These are phyloP conservation scores for Diadumene lineata DNA, from an alignment of 92 coral and sea anemone genomes.

Conservation along the genomic window DNA sequence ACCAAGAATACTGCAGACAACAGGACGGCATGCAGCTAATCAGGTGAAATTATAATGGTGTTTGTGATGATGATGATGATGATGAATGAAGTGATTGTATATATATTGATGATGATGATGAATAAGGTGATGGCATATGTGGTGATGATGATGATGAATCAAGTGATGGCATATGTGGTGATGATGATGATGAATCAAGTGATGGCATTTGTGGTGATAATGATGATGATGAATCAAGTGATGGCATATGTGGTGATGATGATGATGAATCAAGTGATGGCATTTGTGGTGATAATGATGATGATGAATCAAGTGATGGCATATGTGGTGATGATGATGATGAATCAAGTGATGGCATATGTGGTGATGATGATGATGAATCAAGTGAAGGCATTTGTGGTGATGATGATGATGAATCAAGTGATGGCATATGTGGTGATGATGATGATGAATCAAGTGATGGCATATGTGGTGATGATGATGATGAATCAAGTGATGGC, in stretches of 20 bases:
- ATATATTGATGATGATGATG: background rate
- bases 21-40: slow-evolving; percentile 65
- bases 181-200: background rate
- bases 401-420: too few species aligned
- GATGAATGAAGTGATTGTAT: background rate
- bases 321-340: too few species aligned
- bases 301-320: background rate
- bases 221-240: background rate
- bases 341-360: too few species aligned
- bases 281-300: background rate
- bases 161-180: background rate
- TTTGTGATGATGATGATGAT: background rate
- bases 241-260: background rate
- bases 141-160: background rate
- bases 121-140: background rate
- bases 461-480: too few species aligned
- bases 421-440: too few species aligned
- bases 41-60: slow-evolving; percentile 44
- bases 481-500: too few species aligned
- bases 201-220: background rate
- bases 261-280: background rate
- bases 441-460: too few species aligned
- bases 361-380: too few species aligned
- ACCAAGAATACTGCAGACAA: slow-evolving; percentile 78
- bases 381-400: too few species aligned